A percentile compares a stretch with the other conserved stretches of the same genome.
Conservation (phyloP, 2,888 invertebrate genomes). For the Diogma glabrata region DNA sequence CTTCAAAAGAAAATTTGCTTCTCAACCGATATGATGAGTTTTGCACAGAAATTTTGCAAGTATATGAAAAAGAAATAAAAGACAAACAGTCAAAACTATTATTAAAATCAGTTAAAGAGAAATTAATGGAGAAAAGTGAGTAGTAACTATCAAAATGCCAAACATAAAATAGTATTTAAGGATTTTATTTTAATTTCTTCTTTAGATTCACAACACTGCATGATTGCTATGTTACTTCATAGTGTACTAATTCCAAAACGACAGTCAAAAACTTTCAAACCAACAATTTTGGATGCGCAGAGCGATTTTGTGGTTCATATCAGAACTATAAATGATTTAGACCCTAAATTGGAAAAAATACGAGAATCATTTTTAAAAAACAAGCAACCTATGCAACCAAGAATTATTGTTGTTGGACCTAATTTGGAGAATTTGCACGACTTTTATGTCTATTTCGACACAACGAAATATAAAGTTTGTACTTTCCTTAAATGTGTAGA, state of each 20-base stretch:
- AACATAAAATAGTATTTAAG: neutral
- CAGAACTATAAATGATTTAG: conserved; percentile 14
- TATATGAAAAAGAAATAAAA: neutral
- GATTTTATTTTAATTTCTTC: neutral
- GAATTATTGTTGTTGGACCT: neutral
- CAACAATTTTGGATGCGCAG: conserved; percentile 17
- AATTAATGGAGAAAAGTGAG: neutral
- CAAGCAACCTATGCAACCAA: neutral
- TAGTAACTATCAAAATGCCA: neutral
- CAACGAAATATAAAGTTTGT: neutral
- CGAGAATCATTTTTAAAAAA: conserved; percentile 7
- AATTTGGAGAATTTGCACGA: neutral
- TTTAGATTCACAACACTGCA: conserved; percentile 12
- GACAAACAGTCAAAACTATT: neutral
- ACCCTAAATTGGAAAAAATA: conserved; percentile 12
- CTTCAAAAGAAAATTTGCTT: too few relatives aligned
- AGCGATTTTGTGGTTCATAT: conserved; percentile 15
- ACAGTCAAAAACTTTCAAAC: conserved; percentile 15
- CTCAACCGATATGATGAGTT: too few relatives aligned
- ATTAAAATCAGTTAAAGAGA: neutral
- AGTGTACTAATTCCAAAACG: conserved; percentile 14
- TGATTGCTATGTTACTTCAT: conserved; percentile 15
- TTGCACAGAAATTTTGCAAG: too few relatives aligned
- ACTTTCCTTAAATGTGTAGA: neutral
- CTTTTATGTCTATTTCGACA: neutral